These are phyloP conservation scores for Sphaerophoria rueppellii DNA, from an alignment of 2,888 invertebrate species.

Conservation along the genomic window DNA sequence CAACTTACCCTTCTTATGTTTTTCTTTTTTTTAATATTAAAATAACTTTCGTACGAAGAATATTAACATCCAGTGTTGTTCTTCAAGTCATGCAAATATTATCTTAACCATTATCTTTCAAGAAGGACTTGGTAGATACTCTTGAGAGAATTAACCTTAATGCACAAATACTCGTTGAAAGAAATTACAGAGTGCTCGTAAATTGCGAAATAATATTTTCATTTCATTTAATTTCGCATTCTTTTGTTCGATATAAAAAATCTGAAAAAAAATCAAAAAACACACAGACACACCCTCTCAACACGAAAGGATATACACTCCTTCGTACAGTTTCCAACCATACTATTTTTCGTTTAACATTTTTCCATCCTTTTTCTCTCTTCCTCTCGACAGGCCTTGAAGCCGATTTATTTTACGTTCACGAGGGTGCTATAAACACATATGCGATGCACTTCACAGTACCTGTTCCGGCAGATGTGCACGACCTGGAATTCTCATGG, in stretches of 20 bases:
- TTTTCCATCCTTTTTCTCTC: neutral
- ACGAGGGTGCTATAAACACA: conserved; percentile 91
- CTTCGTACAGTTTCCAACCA: conserved; percentile 12
- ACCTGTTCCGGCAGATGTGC: conserved; percentile 90
- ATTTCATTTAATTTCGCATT: conserved; percentile 67
- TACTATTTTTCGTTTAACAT: conserved; percentile 3
- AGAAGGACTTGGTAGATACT: neutral
- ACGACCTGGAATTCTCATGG: conserved; percentile 93
- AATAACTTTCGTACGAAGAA: neutral
- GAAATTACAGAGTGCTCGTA: conserved; percentile 39
- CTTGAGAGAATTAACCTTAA: conserved; percentile 31
- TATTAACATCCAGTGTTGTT: conserved; percentile 33
- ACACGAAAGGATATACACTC: neutral
- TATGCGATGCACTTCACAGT: conserved; percentile 93
- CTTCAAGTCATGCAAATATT: neutral
- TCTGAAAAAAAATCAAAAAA: neutral
- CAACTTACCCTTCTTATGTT: too few species aligned
- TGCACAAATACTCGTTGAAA: conserved; percentile 28
- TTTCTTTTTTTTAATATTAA: too few species aligned
- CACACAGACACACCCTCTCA: neutral
- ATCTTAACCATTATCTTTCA: conserved; percentile 9
- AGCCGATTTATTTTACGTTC: conserved; percentile 91
- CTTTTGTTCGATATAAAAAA: neutral
- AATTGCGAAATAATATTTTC: conserved; percentile 71
- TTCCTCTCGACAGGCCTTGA: conserved; percentile 84